These are phyloP conservation scores for Pelodiscus sinensis DNA, from an alignment of 2,113 vertebrate genomes.

Conservation along the genomic window DNA sequence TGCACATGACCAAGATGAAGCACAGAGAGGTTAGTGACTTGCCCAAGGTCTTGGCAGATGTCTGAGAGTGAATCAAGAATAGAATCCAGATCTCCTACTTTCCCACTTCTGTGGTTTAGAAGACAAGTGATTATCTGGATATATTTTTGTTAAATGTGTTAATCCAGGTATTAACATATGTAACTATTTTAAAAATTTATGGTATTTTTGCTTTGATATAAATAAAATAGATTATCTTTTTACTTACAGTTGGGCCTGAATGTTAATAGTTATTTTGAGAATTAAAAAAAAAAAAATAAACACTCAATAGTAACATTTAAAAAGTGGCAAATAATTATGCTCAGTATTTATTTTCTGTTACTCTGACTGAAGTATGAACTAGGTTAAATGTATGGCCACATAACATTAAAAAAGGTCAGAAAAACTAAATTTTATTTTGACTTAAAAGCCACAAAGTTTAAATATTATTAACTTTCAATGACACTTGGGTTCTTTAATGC, in stretches of 20 bases:
- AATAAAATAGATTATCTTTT: conserved; percentile 4
- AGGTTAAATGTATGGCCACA: not conserved
- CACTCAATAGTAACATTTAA: not conserved
- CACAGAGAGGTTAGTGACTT: conserved; percentile 57
- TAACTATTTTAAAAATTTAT: not conserved
- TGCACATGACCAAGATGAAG: conserved; percentile 47
- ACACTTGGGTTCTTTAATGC: not conserved
- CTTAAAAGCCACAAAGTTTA: not conserved
- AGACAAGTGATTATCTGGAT: conserved; percentile 26
- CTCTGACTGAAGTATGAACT: not conserved
- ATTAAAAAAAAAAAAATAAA: not conserved
- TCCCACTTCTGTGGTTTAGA: not conserved
- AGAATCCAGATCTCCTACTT: not conserved
- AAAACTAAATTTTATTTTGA: not conserved
- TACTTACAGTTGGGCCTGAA: not conserved
- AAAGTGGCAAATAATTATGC: not conserved
- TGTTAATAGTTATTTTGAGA: not conserved
- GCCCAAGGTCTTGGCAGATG: conserved; percentile 67
- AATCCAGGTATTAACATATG: not conserved
- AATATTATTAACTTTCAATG: not conserved
- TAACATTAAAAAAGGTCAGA: not conserved
- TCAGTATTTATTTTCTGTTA: not conserved
- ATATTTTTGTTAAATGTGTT: not conserved
- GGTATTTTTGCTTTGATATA: rapidly evolving
- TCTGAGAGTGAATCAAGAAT: conserved; percentile 28